Evolutionary conservation across 2,888 invertebrate species (phyloP), one percentile per base, ranked within the genome.

Genomic region (Marasmarcha lunaedactyla): DNA sequence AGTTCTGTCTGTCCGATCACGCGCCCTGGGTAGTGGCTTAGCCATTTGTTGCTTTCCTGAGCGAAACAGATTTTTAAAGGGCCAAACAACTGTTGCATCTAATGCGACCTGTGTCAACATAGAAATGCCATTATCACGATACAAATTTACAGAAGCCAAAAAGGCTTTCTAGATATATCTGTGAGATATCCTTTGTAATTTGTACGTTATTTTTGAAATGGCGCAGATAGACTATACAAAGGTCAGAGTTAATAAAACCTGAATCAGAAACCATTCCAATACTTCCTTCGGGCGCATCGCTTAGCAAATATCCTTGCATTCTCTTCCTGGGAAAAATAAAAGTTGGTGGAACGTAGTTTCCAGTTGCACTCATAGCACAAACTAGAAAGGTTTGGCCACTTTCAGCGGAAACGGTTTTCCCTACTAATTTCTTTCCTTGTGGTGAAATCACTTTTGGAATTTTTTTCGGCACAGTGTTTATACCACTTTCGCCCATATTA

Each of bases 331-430:
- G 50, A 41, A 49, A 57, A 34, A 59, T 56, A 15, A 63, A 39
- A 6, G 50, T 44, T 20, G 60, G 59, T 13, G 60, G 55, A n/a
- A 62, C 48, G 38, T 46, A 60, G 27, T 38, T 33, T 6, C 59
- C 60, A 20, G 44, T 35, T 30, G 55, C 59, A 47, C 46, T 54
- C 46, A 56, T 49, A 35, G 46, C 47, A 30, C 48, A 52, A 11
- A 54, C 53, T 11, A 43, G 47, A 26, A 51, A 41, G 14, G 44
- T 44, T 40, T 44, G 39, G n/a, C 52, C 56, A 39, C 49, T 38
- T 39, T 55, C 53, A 5, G 44, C 53, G 33, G 42, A 40, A 6
- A 42, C 47, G 33, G 51, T 43, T 49, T 54, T 55, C 13, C 44
- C 42, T 2, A 54, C 52, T 5, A 39, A 15, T 42, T 48, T 52